phyloP scores from a whole-genome alignment of 2,797 vertebrate species.

The Poecilia wingei region DNA sequence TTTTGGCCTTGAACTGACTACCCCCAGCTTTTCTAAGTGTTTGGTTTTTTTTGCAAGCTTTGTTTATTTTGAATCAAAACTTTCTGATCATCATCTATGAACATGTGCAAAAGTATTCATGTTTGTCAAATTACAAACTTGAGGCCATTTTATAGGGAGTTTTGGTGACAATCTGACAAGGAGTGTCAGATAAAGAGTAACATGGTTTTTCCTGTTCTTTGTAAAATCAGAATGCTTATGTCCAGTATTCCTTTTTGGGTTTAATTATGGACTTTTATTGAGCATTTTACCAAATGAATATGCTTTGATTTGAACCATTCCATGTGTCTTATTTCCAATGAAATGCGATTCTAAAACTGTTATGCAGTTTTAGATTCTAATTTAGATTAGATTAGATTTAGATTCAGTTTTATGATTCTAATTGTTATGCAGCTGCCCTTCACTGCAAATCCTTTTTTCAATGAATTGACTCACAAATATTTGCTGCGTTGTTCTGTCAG shows the following conservation, averaged over 20 bases:
- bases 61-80: neutral
- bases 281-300: neutral
- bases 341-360: neutral
- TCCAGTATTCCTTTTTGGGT: neutral
- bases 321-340: neutral
- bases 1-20: accelerated
- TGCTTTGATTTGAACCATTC: neutral
- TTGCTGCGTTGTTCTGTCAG: slow-evolving; percentile 55
- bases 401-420: neutral
- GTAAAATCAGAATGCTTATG: neutral
- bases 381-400: too few relatives aligned
- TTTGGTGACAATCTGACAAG: neutral
- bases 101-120: neutral
- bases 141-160: neutral
- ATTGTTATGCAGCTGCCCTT: neutral
- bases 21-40: neutral
- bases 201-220: neutral
- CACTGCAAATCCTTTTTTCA: neutral
- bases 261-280: neutral
- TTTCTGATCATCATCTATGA: neutral
- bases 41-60: neutral
- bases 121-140: neutral
- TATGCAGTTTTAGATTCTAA: too few relatives aligned
- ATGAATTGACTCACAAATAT: neutral
- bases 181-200: neutral